Evolutionary conservation across 2,888 invertebrate species (phyloP).

Genomic region (Philereme transversata): DNA sequence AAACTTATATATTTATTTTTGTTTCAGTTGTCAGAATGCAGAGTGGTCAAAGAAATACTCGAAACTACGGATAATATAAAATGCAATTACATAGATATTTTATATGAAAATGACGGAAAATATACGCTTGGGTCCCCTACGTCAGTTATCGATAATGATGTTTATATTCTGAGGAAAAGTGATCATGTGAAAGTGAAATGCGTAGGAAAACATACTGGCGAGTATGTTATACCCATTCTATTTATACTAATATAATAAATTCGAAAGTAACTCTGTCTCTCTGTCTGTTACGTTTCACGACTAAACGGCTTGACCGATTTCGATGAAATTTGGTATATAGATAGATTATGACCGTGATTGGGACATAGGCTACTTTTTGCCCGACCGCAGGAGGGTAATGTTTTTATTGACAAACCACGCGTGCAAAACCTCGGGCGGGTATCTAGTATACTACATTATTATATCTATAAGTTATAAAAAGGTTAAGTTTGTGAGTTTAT

Average conservation of each 20-base stretch:
- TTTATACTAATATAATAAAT: no score
- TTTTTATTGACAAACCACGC: no score
- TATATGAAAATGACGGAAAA: constrained; percentile 86
- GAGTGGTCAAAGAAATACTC: constrained; percentile 57
- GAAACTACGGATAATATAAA: constrained; percentile 57
- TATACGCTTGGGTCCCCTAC: constrained; percentile 80
- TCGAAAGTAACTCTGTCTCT: no score
- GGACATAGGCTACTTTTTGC: no score
- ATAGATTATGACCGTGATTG: no score
- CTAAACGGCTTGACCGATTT: neutral
- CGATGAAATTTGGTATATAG: no score
- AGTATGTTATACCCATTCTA: no score
- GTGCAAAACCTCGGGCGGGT: no score
- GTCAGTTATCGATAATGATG: constrained; percentile 78
- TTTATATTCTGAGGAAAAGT: constrained; percentile 85
- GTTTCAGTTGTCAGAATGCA: constrained; percentile 79
- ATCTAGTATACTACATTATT: neutral
- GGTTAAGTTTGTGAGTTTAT: neutral
- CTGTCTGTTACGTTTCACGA: no score
- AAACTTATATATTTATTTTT: neutral
- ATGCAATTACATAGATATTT: constrained; percentile 87
- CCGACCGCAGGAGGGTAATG: no score
- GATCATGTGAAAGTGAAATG: constrained; percentile 90
- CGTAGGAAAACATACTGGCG: constrained; percentile 56
- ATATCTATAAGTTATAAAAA: constrained; percentile 2